phyloP scores from a whole-genome alignment of 92 coral and sea anemone genomes.

The Hydrozoanthus gracilis region DNA sequence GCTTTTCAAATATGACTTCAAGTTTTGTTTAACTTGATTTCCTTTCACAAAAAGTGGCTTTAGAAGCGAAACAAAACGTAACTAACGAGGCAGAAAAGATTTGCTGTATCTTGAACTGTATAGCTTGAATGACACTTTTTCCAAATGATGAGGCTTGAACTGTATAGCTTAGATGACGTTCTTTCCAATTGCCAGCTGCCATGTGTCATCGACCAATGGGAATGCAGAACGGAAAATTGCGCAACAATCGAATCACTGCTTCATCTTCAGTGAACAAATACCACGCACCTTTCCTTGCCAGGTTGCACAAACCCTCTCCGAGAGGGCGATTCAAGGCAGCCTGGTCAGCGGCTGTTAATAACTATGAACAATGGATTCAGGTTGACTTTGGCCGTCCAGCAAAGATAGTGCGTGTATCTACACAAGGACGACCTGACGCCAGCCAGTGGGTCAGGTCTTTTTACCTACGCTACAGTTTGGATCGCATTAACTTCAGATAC shows the following conservation, averaged over 20 bases:
- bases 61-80: too few relatives aligned
- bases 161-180: neutral
- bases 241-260: constrained; percentile 67
- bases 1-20: too few relatives aligned
- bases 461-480: constrained; percentile 43
- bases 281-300: constrained; percentile 63
- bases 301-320: constrained; percentile 30
- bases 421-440: constrained; percentile 25
- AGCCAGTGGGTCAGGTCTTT: constrained; percentile 35
- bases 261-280: constrained; percentile 60
- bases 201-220: constrained; percentile 77
- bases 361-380: constrained; percentile 77
- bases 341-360: constrained; percentile 75
- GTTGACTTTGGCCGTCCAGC: constrained; percentile 53
- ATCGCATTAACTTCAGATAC: constrained; percentile 22
- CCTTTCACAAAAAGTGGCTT: too few relatives aligned
- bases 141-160: too few relatives aligned
- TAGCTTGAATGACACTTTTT: too few relatives aligned
- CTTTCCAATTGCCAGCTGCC: constrained; percentile 43
- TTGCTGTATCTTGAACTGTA: too few relatives aligned
- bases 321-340: constrained; percentile 55
- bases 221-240: constrained; percentile 63
- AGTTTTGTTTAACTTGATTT: too few relatives aligned
- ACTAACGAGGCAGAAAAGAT: too few relatives aligned
- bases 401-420: constrained; percentile 39